phyloP scores from a whole-genome alignment of 2,888 invertebrate species.

The Mellilla xanthometata region DNA sequence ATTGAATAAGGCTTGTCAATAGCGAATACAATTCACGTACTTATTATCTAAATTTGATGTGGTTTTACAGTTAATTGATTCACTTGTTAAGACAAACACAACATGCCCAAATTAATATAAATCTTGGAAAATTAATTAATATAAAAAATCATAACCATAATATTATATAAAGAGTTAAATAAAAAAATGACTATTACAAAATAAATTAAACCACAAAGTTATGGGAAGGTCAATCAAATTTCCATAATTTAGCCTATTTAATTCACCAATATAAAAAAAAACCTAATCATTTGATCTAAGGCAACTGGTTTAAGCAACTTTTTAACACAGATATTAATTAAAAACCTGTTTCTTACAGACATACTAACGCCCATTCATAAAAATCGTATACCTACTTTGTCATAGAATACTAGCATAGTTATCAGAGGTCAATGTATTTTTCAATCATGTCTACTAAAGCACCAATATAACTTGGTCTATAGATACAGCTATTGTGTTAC shows the following conservation, averaged over 20 bases:
- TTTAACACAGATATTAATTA: background rate
- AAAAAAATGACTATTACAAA: no score
- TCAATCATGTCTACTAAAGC: background rate
- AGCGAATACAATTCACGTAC: no score
- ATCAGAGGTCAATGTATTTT: slow-evolving; percentile 6
- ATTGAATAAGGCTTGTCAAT: no score
- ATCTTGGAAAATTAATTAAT: no score
- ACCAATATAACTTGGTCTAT: slow-evolving; percentile 1
- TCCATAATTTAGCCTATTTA: background rate
- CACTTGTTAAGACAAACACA: no score
- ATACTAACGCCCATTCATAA: slow-evolving; percentile 24
- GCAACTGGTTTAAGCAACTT: background rate
- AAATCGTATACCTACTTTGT: slow-evolving; percentile 11
- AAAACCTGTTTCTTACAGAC: slow-evolving; percentile 7
- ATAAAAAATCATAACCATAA: no score
- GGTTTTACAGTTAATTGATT: no score
- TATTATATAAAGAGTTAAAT: no score
- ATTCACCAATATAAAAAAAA: background rate
- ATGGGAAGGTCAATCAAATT: background rate
- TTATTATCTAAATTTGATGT: no score
- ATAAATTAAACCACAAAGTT: background rate
- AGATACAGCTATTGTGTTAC: background rate
- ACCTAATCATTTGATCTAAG: background rate
- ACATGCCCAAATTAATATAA: no score
- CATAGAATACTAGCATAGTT: background rate